These are phyloP conservation scores for Mesaphorura yosii DNA, from an alignment of 1,140 invertebrate genomes.

Conservation along the genomic window DNA sequence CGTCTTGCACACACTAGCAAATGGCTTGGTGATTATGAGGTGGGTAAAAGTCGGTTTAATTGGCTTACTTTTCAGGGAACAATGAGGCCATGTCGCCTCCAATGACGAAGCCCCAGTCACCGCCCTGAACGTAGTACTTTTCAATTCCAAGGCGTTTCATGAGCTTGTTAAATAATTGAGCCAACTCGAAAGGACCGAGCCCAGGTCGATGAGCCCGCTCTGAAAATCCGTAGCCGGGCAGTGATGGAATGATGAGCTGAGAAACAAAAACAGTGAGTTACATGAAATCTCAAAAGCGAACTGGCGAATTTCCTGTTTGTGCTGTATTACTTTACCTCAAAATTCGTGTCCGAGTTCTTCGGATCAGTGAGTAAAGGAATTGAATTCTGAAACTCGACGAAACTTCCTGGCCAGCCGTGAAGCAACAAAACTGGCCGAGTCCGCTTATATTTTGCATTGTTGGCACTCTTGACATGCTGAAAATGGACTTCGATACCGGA, in stretches of 20 bases:
- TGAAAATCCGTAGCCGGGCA: conserved; percentile 78
- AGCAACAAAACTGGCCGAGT: conserved; percentile 4
- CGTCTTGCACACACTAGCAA: not conserved
- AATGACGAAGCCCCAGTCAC: conserved; percentile 53
- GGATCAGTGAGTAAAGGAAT: conserved; percentile 45
- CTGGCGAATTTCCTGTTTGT: not conserved
- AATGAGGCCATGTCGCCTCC: conserved; percentile 45
- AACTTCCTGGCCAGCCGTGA: conserved; percentile 50
- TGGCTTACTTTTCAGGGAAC: conserved; percentile 35
- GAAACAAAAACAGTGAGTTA: not conserved
- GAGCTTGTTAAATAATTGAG: conserved; percentile 63
- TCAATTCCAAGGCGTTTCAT: conserved; percentile 66
- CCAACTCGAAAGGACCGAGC: conserved; percentile 49
- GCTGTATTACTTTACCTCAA: conserved; percentile 14
- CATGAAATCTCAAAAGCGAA: not conserved
- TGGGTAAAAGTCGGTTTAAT: not conserved
- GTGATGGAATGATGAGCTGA: conserved; percentile 56
- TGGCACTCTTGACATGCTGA: conserved; percentile 33
- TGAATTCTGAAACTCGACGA: conserved; percentile 73
- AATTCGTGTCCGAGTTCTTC: conserved; percentile 15
- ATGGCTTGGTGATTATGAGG: not conserved
- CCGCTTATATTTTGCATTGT: conserved; percentile 15
- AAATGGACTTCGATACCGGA: conserved; percentile 41
- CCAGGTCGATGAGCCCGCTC: conserved; percentile 51
- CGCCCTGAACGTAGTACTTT: conserved; percentile 67